A percentile compares a stretch with the other conserved stretches of the same genome.
Evolutionary conservation across 2,797 vertebrate species (phyloP).

Genomic region (Microctenopoma lineatum): DNA sequence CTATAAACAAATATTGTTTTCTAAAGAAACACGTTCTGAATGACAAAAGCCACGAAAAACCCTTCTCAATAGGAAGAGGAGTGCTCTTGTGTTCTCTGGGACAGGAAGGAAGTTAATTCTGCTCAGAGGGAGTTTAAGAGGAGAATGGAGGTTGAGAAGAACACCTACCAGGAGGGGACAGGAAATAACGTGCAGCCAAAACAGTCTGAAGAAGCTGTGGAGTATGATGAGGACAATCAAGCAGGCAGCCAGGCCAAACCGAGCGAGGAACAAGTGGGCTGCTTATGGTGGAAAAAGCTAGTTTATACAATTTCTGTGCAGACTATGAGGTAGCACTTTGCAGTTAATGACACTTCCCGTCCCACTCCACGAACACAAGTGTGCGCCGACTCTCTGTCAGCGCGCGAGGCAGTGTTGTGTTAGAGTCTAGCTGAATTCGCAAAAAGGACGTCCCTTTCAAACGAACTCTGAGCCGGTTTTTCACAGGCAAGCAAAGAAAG

Average conservation of each 20-base stretch:
- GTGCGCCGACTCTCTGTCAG: background rate
- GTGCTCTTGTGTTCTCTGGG: slow-evolving; percentile 41
- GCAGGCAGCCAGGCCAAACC: slow-evolving; percentile 11
- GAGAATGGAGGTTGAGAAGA: slow-evolving; percentile 54
- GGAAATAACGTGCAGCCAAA: slow-evolving; percentile 36
- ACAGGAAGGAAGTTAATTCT: slow-evolving; percentile 44
- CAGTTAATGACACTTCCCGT: slow-evolving; percentile 12
- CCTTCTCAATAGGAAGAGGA: slow-evolving; percentile 48
- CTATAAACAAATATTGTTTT: slow-evolving; percentile 45
- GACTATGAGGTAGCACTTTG: slow-evolving; percentile 20
- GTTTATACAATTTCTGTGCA: slow-evolving; percentile 24
- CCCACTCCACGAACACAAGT: slow-evolving; percentile 5
- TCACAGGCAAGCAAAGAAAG: background rate
- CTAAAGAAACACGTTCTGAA: slow-evolving; percentile 54
- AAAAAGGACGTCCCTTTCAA: slow-evolving; percentile 4
- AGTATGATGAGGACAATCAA: slow-evolving; percentile 39
- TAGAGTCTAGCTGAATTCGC: background rate
- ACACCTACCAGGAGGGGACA: slow-evolving; percentile 55
- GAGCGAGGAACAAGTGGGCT: slow-evolving; percentile 36
- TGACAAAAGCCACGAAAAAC: slow-evolving; percentile 58
- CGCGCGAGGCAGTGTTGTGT: background rate
- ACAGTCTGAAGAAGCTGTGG: slow-evolving; percentile 51
- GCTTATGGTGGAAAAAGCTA: slow-evolving; percentile 24
- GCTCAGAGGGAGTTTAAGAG: slow-evolving; percentile 53
- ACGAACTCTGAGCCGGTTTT: slow-evolving; percentile 2